Evolutionary conservation across 1,140 invertebrate species (phyloP), one percentile per base, ranked within the genome.

Genomic region (Aphidius ervi): DNA sequence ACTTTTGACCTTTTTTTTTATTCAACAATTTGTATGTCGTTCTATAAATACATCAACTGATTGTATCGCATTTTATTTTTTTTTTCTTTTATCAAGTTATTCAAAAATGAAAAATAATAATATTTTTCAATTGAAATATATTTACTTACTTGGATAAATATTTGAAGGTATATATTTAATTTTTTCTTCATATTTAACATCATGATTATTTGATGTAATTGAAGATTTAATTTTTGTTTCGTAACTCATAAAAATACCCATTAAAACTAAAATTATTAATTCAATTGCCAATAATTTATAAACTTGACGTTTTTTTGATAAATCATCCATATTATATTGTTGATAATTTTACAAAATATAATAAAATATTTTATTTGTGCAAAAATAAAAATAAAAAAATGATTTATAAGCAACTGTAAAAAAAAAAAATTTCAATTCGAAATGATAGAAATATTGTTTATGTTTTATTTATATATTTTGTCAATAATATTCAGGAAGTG

Each of bases 261-360:
- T 75, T 67, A 79, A 56, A 53, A 71, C 70, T 47, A 79, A 71
- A 57, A 79, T 48, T 39, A 75, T 59, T 57, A 79, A 58, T 61
- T 79, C 67, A n/a, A 75, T 59, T n/a, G 70, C 62, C 52, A 79
- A 67, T 40, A 79, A 68, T 42, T 68, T 57, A 37, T 73, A 45
- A 62, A 72, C 69, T 63, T 73, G 72, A 58, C 68, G 67, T 56
- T 73, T 77, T 9, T 53, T 48, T 48, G 49, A 48, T 41, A 54
- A 61, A 20, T 56, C 50, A 42, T 56, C 4, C 23, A 31, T 31
- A 31, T 31, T 31, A 4, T 3, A 31, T 31, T 31, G 2, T 31
- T 31, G 23, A 3, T 31, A 31, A 31, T 31, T 31, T 31, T 31
- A 31, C 23, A 31, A 31, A 31, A 31, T 23, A 31, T 31, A 31